Percentiles rank a stretch among this genome's conserved stretches.
phyloP scores from a whole-genome alignment of 2,888 invertebrate genomes.

The Rotaria magnacalcarata region DNA sequence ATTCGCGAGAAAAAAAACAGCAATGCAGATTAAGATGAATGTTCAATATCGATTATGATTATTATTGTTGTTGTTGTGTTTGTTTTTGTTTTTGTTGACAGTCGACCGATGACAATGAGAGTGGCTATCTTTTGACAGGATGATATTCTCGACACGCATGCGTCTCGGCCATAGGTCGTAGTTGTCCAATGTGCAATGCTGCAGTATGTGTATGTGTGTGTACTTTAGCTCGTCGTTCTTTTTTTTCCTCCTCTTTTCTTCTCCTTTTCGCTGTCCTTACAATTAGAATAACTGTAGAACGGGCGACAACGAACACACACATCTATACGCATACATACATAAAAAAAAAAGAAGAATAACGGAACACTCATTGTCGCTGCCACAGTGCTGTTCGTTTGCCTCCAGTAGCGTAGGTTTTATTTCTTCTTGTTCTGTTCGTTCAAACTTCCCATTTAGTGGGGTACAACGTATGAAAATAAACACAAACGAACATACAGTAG shows the following conservation, averaged over 20 bases:
- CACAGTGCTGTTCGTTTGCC: background rate
- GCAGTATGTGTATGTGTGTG: background rate
- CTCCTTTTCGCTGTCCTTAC: background rate
- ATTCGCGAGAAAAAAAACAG: no score
- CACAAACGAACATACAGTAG: background rate
- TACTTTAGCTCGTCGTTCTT: background rate
- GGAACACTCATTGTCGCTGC: conserved; percentile 7
- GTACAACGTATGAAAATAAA: background rate
- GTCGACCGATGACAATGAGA: background rate
- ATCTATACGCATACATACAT: background rate
- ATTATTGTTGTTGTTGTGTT: no score
- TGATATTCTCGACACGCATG: background rate
- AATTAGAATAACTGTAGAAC: conserved; percentile 21
- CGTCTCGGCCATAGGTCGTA: background rate
- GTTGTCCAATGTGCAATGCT: background rate
- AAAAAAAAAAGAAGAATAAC: background rate
- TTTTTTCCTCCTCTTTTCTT: background rate
- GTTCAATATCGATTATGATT: background rate
- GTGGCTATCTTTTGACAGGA: background rate
- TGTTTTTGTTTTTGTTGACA: background rate
- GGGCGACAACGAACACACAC: background rate
- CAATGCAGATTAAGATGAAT: no score
- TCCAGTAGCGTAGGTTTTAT: background rate
- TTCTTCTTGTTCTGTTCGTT: background rate
- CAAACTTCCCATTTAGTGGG: background rate